These are phyloP conservation scores for Sipha flava DNA, from an alignment of 1,140 invertebrate genomes.

Conservation along the genomic window DNA sequence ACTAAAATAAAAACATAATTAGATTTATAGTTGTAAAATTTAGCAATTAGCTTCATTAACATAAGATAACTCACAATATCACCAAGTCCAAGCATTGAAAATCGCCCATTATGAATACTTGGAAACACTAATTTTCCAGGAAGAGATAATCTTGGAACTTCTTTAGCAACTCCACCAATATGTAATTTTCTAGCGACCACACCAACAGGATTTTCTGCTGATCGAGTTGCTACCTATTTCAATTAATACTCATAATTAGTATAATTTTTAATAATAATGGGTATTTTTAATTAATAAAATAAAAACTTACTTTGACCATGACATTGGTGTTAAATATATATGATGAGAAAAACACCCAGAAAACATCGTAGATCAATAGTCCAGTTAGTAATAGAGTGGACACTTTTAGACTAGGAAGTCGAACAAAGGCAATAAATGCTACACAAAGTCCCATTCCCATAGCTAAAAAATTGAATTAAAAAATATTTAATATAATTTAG, in stretches of 20 bases:
- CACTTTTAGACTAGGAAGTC: constrained; percentile 90
- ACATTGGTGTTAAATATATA: constrained; percentile 98
- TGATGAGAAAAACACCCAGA: constrained; percentile 98
- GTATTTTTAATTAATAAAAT: neutral
- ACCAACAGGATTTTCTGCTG: constrained; percentile 93
- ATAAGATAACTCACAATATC: constrained; percentile 67
- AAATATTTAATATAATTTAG: constrained; percentile 32
- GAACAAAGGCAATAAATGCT: constrained; percentile 92
- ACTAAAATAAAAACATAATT: too few species aligned
- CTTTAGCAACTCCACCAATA: constrained; percentile 72
- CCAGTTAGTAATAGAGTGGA: constrained; percentile 89
- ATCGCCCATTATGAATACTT: constrained; percentile 92
- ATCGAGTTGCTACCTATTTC: constrained; percentile 67
- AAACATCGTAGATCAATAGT: constrained; percentile 91
- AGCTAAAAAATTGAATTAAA: constrained; percentile 48
- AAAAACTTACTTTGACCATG: constrained; percentile 79
- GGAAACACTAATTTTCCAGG: constrained; percentile 96
- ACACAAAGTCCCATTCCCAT: constrained; percentile 96
- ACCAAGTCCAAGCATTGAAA: constrained; percentile 92
- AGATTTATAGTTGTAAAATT: too few species aligned
- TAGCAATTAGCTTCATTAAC: too few species aligned
- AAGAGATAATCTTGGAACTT: constrained; percentile 87
- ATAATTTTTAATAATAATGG: neutral
- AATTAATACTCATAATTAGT: neutral
- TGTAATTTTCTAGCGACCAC: constrained; percentile 85